Conservation (phyloP, 2,888 invertebrate species). For the Hylaea fasciaria region DNA sequence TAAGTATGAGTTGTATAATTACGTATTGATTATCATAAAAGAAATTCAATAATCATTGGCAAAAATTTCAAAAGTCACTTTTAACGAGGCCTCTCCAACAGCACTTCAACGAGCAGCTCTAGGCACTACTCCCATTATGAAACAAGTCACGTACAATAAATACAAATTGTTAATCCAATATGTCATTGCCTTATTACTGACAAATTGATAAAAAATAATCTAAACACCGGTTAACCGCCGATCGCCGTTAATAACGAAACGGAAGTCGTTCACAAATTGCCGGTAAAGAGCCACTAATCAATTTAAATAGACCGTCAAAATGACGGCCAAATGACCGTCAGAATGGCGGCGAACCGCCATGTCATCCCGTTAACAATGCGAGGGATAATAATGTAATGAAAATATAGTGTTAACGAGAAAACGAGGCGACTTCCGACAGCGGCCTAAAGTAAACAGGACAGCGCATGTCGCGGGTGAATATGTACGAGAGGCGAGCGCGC, state of each 20-base stretch:
- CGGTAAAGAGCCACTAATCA: slow-evolving; percentile 48
- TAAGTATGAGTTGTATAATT: too few relatives aligned
- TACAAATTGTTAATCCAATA: slow-evolving; percentile 3
- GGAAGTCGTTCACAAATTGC: slow-evolving; percentile 48
- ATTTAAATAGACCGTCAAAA: slow-evolving; percentile 40
- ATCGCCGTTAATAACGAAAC: slow-evolving; percentile 48
- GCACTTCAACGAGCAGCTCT: slow-evolving; percentile 1
- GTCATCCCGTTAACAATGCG: slow-evolving; percentile 59
- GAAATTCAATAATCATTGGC: too few relatives aligned
- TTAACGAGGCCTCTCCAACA: background rate
- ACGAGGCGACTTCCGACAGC: slow-evolving; percentile 65
- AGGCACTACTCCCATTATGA: background rate
- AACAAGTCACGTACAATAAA: slow-evolving; percentile 1
- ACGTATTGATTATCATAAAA: too few relatives aligned
- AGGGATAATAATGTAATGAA: slow-evolving; percentile 58
- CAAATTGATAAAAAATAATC: slow-evolving; percentile 38
- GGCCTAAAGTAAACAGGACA: slow-evolving; percentile 66
- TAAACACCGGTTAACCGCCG: slow-evolving; percentile 42
- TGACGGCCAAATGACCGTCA: slow-evolving; percentile 29
- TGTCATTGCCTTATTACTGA: slow-evolving; percentile 22
- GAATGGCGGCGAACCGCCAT: slow-evolving; percentile 46
- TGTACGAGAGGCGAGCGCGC: slow-evolving; percentile 17
- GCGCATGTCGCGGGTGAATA: slow-evolving; percentile 51
- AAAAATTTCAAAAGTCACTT: too few relatives aligned
- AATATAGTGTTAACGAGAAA: slow-evolving; percentile 67